A percentile compares a stretch with the other conserved stretches of the same genome.
Evolutionary conservation across 1,140 invertebrate species (phyloP).

Genomic region (Muscidifurax raptorellus): DNA sequence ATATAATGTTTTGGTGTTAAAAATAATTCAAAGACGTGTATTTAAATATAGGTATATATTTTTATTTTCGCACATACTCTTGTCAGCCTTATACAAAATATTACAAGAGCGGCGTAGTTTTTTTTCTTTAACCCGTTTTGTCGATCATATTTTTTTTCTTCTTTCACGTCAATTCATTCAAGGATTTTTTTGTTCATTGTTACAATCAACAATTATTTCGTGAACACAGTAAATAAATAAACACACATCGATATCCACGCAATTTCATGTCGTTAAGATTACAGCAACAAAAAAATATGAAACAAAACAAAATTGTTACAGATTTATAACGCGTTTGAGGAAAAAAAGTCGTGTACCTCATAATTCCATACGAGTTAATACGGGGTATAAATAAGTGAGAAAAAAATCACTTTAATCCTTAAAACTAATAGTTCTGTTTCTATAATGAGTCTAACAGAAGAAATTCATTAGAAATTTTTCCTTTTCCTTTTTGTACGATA

Average conservation of each 20-base stretch:
- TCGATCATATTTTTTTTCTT: slow-evolving; percentile 18
- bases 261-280: background rate
- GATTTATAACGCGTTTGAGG: background rate
- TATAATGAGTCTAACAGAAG: slow-evolving; percentile 22
- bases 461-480: background rate
- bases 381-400: background rate
- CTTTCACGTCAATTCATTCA: slow-evolving; percentile 27
- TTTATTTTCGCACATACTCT: slow-evolving; percentile 61
- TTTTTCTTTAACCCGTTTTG: slow-evolving; percentile 35
- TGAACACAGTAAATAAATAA: slow-evolving; percentile 56
- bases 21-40: slow-evolving; percentile 50
- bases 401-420: slow-evolving; percentile 1
- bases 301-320: slow-evolving; percentile 18
- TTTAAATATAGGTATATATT: slow-evolving; percentile 58
- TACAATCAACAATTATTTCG: slow-evolving; percentile 39
- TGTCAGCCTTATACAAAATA: slow-evolving; percentile 68
- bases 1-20: too few species aligned
- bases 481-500: slow-evolving; percentile 9
- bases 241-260: background rate
- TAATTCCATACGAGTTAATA: background rate
- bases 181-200: slow-evolving; percentile 14
- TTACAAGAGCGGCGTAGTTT: slow-evolving; percentile 57
- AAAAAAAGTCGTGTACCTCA: background rate
- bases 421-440: slow-evolving; percentile 38
- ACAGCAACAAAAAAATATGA: background rate